phyloP scores from a whole-genome alignment of 2,888 invertebrate genomes.

The Drosophila ezoana region DNA sequence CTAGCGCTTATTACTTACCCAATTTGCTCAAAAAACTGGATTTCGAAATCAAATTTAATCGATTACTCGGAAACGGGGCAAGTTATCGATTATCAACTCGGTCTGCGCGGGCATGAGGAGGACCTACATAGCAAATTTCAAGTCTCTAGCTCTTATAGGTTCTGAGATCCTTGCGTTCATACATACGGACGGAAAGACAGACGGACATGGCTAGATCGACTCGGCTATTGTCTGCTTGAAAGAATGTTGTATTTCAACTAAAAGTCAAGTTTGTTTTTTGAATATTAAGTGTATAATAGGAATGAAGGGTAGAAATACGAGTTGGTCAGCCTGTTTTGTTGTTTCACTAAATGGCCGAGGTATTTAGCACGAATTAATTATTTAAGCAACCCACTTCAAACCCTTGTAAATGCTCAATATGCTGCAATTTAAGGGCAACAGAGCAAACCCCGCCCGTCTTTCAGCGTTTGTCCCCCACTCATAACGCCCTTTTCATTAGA shows the following conservation, averaged over 20 bases:
- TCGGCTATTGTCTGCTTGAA: too few species aligned
- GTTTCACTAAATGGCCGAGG: constrained; percentile 76
- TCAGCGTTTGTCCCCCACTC: constrained; percentile 7
- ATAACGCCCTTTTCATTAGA: constrained; percentile 72
- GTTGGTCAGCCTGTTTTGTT: constrained; percentile 20
- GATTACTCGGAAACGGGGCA: too few species aligned
- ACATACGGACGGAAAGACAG: too few species aligned
- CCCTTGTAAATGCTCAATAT: constrained; percentile 75
- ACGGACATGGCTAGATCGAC: too few species aligned
- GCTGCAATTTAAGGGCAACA: constrained; percentile 76
- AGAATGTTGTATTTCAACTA: background rate
- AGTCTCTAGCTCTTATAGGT: too few species aligned
- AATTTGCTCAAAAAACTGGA: too few species aligned
- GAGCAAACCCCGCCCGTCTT: constrained; percentile 19
- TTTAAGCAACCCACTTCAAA: constrained; percentile 63
- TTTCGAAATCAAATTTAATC: too few species aligned
- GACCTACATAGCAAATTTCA: too few species aligned
- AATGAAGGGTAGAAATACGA: constrained; percentile 19
- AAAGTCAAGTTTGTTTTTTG: background rate
- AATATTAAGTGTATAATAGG: constrained; percentile 7
- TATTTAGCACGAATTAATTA: constrained; percentile 81
- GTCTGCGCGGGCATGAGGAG: too few species aligned
- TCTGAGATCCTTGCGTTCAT: too few species aligned
- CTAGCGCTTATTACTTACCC: too few species aligned
- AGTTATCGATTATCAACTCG: too few species aligned